Conservation (phyloP, 2,797 vertebrate genomes). For the Melanotaenia maccullochi region DNA sequence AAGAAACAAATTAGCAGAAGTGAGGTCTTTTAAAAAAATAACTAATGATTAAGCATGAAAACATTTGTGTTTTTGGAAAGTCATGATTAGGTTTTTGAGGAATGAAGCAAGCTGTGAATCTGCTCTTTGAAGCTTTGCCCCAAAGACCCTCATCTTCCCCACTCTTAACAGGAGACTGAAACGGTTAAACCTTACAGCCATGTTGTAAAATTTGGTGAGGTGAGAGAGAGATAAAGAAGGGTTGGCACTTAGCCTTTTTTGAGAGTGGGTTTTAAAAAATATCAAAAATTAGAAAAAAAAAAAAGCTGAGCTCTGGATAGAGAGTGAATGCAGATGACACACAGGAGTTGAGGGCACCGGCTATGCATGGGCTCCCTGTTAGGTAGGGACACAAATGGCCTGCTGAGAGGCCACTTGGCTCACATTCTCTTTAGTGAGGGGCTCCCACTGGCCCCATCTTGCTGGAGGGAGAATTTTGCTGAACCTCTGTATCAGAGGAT, state of each 20-base stretch:
- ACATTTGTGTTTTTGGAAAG: conserved; percentile 71
- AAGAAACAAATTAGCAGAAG: conserved; percentile 67
- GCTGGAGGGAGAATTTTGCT: conserved; percentile 75
- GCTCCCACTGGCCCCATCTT: conserved; percentile 58
- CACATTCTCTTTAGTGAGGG: conserved; percentile 71
- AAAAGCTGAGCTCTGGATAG: conserved; percentile 44
- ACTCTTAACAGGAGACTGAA: conserved; percentile 66
- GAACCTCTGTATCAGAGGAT: conserved; percentile 87
- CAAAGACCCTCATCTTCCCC: conserved; percentile 75
- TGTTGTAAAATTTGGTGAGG: conserved; percentile 28
- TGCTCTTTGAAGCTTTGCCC: conserved; percentile 80
- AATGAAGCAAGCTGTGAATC: conserved; percentile 80
- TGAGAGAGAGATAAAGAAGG: conserved; percentile 33
- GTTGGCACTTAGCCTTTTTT: conserved; percentile 44
- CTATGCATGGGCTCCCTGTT: conserved; percentile 79
- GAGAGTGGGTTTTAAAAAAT: conserved; percentile 49
- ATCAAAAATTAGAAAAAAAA: conserved; percentile 15
- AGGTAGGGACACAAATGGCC: conserved; percentile 75
- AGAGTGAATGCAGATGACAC: conserved; percentile 55
- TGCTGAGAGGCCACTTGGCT: conserved; percentile 68
- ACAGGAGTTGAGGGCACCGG: conserved; percentile 70
- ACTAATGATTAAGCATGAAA: conserved; percentile 78
- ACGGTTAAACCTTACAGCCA: conserved; percentile 60
- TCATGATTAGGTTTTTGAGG: conserved; percentile 62
- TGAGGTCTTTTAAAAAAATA: conserved; percentile 66